These are phyloP conservation scores for Branchipolynoe longqiensis DNA, from an alignment of 2,888 invertebrate genomes.

Conservation along the genomic window DNA sequence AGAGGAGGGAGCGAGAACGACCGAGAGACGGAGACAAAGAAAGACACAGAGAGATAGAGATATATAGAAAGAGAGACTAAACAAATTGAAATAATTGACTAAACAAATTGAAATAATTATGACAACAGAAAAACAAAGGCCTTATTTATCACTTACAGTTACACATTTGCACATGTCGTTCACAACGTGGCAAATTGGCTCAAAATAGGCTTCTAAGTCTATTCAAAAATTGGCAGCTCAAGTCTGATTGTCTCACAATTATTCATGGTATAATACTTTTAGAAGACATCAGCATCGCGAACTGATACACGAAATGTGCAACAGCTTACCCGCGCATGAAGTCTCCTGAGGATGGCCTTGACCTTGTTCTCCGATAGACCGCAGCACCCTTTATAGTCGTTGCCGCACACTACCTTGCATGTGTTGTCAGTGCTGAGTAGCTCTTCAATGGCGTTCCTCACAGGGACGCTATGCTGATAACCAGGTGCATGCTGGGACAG, in stretches of 20 bases:
- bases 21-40: too few relatives aligned
- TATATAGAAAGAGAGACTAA: too few relatives aligned
- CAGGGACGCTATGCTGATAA: background rate
- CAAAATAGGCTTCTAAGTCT: background rate
- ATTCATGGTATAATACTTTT: background rate
- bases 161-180: background rate
- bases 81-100: too few relatives aligned
- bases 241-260: background rate
- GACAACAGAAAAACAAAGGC: too few relatives aligned
- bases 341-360: background rate
- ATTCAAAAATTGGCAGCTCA: background rate
- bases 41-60: too few relatives aligned
- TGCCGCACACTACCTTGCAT: background rate
- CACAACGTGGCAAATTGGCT: background rate
- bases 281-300: background rate
- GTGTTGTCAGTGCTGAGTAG: background rate
- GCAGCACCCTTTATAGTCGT: conserved; percentile 1
- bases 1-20: too few relatives aligned
- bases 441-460: background rate
- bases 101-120: too few relatives aligned
- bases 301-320: background rate
- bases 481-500: background rate
- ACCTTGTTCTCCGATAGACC: background rate
- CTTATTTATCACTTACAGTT: background rate
- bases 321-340: background rate